A percentile compares a stretch with the other conserved stretches of the same genome.
Evolutionary conservation across 2,797 vertebrate genomes (phyloP).

Genomic region (Acanthornis magna): DNA sequence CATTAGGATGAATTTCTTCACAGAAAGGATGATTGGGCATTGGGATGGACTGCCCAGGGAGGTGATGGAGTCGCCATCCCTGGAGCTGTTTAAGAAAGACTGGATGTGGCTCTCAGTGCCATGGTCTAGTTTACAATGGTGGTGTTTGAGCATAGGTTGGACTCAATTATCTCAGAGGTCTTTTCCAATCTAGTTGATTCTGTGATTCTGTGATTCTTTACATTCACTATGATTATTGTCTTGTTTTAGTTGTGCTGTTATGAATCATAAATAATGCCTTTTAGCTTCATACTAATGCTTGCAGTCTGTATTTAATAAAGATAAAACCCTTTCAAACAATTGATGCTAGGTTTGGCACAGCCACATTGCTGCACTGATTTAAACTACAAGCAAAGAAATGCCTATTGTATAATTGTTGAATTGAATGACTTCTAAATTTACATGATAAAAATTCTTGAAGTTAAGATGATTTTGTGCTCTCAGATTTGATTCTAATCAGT

Average conservation of each 20-base stretch:
- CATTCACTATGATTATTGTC: neutral
- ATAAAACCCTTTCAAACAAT: neutral
- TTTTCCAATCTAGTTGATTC: neutral
- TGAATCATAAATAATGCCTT: neutral
- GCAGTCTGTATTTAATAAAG: neutral
- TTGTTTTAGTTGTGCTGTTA: neutral
- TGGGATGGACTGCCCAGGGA: neutral
- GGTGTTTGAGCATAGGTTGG: fast-evolving
- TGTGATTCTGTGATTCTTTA: neutral
- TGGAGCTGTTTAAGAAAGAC: neutral
- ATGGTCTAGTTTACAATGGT: neutral
- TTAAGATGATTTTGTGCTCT: neutral
- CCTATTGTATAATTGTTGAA: neutral
- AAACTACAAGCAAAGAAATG: neutral
- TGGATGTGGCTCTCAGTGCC: no score
- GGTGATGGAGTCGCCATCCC: fast-evolving
- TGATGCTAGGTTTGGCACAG: neutral
- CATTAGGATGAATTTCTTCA: neutral
- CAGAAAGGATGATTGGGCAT: neutral
- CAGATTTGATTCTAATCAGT: neutral
- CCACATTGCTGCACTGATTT: neutral
- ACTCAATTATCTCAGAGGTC: neutral
- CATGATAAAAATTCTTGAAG: neutral
- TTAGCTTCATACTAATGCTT: neutral
- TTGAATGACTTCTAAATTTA: neutral